A percentile compares a stretch with the other conserved stretches of the same genome.
Evolutionary conservation across 2,113 vertebrate genomes (phyloP).

Genomic region (Anguilla rostrata): DNA sequence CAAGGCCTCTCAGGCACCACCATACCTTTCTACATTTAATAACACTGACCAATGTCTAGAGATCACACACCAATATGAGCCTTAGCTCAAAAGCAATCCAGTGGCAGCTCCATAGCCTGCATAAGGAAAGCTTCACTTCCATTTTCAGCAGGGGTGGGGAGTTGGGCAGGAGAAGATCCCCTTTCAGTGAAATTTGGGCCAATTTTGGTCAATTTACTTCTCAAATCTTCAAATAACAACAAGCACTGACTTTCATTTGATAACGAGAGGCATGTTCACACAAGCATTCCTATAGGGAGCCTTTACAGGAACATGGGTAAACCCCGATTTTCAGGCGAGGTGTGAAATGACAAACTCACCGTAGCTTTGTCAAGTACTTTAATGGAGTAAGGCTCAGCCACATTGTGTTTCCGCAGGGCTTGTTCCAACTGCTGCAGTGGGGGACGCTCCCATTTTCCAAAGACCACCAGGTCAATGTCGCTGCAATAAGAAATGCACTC

Average conservation of each 20-base stretch:
- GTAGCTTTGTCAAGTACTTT: constrained; percentile 99
- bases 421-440: constrained; percentile 91
- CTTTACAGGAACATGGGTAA: neutral
- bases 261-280: neutral
- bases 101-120: neutral
- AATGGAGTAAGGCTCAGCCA: constrained; percentile 91
- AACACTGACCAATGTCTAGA: neutral
- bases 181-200: neutral
- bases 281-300: neutral
- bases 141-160: too few relatives aligned
- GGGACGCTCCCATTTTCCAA: constrained; percentile 93
- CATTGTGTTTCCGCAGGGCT: constrained; percentile 88
- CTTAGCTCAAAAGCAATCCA: neutral
- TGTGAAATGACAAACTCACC: constrained; percentile 65
- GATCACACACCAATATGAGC: neutral
- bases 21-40: neutral
- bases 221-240: neutral
- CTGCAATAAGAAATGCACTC: constrained; percentile 58
- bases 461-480: constrained; percentile 97
- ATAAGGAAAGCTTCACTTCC: neutral
- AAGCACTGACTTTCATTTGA: neutral
- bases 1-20: neutral
- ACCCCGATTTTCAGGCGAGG: neutral
- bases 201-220: neutral
- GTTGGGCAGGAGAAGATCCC: neutral